Evolutionary conservation across 1,140 invertebrate species (phyloP).

Genomic region (Procambarus clarkii): DNA sequence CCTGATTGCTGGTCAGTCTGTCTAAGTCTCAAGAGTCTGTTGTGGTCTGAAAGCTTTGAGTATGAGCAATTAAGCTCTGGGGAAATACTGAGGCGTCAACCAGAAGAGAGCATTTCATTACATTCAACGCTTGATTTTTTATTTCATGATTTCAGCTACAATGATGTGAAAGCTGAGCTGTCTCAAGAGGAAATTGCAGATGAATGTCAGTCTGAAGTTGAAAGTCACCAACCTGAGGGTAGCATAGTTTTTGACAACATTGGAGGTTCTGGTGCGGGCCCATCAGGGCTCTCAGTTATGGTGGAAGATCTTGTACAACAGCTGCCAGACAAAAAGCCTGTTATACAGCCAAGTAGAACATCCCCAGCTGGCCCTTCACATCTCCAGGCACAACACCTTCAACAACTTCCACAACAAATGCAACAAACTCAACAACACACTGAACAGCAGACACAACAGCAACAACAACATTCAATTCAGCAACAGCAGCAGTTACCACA

Average conservation of each 20-base stretch:
- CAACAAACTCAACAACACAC: background rate
- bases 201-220: background rate
- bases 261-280: background rate
- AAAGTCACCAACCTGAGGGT: slow-evolving; percentile 33
- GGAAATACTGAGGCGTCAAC: too few relatives aligned
- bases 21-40: too few relatives aligned
- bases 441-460: slow-evolving; percentile 31
- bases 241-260: slow-evolving; percentile 20
- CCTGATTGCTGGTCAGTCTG: too few relatives aligned
- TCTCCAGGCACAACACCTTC: slow-evolving; percentile 8
- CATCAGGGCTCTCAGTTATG: background rate
- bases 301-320: slow-evolving; percentile 8
- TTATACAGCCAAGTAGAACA: background rate
- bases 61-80: too few relatives aligned
- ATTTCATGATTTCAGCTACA: slow-evolving; percentile 49
- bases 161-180: slow-evolving; percentile 50
- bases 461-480: slow-evolving; percentile 47
- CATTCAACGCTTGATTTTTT: background rate
- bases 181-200: slow-evolving; percentile 14
- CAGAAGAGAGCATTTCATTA: background rate
- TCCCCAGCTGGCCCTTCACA: slow-evolving; percentile 22
- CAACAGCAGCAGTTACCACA: slow-evolving; percentile 49
- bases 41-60: too few relatives aligned
- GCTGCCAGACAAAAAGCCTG: slow-evolving; percentile 3
- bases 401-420: slow-evolving; percentile 11